Conservation (phyloP, 1,140 invertebrate species). For the Pygmarrhopalites habei region DNA sequence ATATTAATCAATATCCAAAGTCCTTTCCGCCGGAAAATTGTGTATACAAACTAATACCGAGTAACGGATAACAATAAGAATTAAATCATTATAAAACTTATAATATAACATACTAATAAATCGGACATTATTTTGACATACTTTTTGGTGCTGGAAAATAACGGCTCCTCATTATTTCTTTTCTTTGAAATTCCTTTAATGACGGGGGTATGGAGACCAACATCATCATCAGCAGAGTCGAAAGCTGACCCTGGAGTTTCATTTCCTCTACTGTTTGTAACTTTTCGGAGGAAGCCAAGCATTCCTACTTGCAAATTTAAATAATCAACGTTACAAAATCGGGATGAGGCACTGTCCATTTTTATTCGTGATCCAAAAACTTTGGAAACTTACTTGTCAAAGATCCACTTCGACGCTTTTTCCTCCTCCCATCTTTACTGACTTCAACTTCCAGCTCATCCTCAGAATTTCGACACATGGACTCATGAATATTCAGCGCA, state of each 20-base stretch:
- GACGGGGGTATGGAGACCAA: constrained; percentile 20
- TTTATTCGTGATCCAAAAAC: neutral
- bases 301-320: constrained; percentile 18
- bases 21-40: no score
- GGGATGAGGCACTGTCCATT: neutral
- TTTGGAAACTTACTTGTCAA: constrained; percentile 22
- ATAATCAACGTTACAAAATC: neutral
- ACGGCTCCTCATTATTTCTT: constrained; percentile 13
- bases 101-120: no score
- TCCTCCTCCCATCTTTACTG: constrained; percentile 5
- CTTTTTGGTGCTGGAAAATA: constrained; percentile 28
- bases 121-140: no score
- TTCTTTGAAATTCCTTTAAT: constrained; percentile 25
- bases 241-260: constrained; percentile 4
- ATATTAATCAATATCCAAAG: no score
- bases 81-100: no score
- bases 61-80: no score
- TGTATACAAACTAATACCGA: no score
- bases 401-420: constrained; percentile 35
- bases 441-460: constrained; percentile 25
- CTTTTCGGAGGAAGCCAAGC: constrained; percentile 31
- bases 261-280: constrained; percentile 14
- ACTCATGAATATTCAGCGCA: constrained; percentile 8
- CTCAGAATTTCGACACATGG: constrained; percentile 19
- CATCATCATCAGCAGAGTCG: constrained; percentile 10